Conservation (phyloP, 2,888 invertebrate genomes). For the Tineola bisselliella region DNA sequence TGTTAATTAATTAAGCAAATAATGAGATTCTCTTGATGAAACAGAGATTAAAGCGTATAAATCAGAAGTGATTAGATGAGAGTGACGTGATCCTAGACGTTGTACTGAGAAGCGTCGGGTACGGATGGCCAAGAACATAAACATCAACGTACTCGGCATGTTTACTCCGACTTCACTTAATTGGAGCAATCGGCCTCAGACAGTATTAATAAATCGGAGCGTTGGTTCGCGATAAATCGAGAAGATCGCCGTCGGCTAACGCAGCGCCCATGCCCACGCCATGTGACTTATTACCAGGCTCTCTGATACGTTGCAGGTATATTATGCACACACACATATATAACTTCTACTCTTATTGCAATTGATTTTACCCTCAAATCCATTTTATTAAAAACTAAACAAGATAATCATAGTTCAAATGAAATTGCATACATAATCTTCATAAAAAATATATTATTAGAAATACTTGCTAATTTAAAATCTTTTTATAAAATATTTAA, state of each 20-base stretch:
- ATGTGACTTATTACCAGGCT: slow-evolving; percentile 9
- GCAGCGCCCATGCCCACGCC: slow-evolving; percentile 39
- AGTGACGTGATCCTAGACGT: neutral
- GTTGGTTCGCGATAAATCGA: slow-evolving; percentile 42
- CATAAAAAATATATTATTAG: no score
- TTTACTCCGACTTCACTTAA: slow-evolving; percentile 48
- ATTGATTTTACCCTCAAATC: neutral
- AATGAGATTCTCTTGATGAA: neutral
- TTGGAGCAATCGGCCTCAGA: slow-evolving; percentile 54
- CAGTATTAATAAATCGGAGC: slow-evolving; percentile 58
- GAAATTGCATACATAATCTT: no score
- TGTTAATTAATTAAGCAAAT: slow-evolving; percentile 5
- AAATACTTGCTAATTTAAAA: no score
- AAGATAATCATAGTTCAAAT: no score
- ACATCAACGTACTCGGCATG: slow-evolving; percentile 38
- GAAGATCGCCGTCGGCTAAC: slow-evolving; percentile 18
- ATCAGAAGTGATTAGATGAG: slow-evolving; percentile 1
- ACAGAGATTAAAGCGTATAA: neutral
- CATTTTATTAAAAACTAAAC: no score
- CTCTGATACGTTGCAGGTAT: neutral
- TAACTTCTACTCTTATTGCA: neutral
- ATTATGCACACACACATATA: neutral
- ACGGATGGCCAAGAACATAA: slow-evolving; percentile 29
- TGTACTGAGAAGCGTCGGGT: neutral
- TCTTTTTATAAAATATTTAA: neutral